These are phyloP conservation scores for Sturnira hondurensis DNA, from an alignment of 2,113 vertebrate genomes.

Conservation along the genomic window DNA sequence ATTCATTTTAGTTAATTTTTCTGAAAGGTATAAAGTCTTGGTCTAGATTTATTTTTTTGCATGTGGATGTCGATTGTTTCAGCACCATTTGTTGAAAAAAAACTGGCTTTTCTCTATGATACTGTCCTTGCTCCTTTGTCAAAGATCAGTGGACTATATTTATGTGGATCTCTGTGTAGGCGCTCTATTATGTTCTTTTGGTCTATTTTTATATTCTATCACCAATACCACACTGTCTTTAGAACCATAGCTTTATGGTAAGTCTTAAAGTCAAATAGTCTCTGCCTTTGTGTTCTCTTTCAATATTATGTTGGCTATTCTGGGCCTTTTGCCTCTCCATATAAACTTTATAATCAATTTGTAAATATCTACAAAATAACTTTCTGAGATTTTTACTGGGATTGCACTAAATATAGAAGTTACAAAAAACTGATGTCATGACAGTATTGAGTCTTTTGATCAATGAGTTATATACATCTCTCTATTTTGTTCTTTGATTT, in stretches of 20 bases:
- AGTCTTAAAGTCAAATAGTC: neutral
- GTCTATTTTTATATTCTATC: neutral
- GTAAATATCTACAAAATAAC: neutral
- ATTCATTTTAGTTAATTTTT: neutral
- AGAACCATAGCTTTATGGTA: neutral
- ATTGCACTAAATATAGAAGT: neutral
- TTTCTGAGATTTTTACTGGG: neutral
- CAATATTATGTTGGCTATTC: neutral
- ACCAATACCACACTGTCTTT: neutral
- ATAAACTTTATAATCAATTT: neutral
- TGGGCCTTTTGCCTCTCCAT: neutral
- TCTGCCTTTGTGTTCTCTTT: neutral
- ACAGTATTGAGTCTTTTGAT: neutral
- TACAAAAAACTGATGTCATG: neutral
- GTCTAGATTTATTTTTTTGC: neutral
- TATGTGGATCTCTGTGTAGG: neutral
- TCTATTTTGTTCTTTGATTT: neutral
- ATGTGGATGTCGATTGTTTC: neutral
- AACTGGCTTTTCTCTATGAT: neutral
- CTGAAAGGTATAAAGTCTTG: neutral
- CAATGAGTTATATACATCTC: neutral
- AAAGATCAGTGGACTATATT: neutral
- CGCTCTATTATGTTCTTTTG: neutral
- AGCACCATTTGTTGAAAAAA: neutral
- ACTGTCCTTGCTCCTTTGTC: neutral